A percentile compares a stretch with the other conserved stretches of the same genome.
Evolutionary conservation across 2,888 invertebrate genomes (phyloP).

Genomic region (Sialis lutaria): DNA sequence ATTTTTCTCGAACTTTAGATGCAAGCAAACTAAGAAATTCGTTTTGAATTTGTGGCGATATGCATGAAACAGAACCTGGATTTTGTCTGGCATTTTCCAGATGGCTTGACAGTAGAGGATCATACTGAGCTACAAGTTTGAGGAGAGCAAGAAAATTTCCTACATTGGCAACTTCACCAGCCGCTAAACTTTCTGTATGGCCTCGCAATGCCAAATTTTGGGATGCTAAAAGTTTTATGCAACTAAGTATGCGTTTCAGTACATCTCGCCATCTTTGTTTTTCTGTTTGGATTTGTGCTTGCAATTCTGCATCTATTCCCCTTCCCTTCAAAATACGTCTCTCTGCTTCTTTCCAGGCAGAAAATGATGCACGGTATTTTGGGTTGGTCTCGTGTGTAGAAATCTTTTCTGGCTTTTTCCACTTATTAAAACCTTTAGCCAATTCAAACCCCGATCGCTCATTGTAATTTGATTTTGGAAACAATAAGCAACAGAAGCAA

Average conservation of each 20-base stretch:
- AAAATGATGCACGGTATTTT: not conserved
- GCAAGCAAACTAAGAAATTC: too few species aligned
- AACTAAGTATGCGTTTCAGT: slow-evolving; percentile 5
- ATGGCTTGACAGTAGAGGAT: slow-evolving; percentile 10
- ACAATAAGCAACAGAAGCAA: too few species aligned
- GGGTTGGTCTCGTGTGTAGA: not conserved
- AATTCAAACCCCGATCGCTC: too few species aligned
- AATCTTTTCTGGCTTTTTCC: not conserved
- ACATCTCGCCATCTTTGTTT: slow-evolving; percentile 6
- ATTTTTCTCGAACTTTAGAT: too few species aligned
- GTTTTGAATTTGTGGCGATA: too few species aligned
- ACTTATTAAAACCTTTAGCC: not conserved
- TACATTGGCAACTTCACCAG: slow-evolving; percentile 4
- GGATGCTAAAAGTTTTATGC: not conserved
- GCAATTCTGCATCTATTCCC: not conserved
- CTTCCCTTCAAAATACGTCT: not conserved
- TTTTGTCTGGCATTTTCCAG: slow-evolving; percentile 8
- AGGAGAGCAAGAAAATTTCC: slow-evolving; percentile 7
- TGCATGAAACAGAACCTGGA: slow-evolving; percentile 10
- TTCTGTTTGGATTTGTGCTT: slow-evolving; percentile 2
- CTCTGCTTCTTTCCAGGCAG: not conserved
- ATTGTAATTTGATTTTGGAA: too few species aligned
- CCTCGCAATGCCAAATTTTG: slow-evolving; percentile 6
- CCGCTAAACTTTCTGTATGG: slow-evolving; percentile 5
- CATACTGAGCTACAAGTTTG: slow-evolving; percentile 1